phyloP scores from a whole-genome alignment of 2,113 vertebrate genomes.

The Corydoras maculifer region DNA sequence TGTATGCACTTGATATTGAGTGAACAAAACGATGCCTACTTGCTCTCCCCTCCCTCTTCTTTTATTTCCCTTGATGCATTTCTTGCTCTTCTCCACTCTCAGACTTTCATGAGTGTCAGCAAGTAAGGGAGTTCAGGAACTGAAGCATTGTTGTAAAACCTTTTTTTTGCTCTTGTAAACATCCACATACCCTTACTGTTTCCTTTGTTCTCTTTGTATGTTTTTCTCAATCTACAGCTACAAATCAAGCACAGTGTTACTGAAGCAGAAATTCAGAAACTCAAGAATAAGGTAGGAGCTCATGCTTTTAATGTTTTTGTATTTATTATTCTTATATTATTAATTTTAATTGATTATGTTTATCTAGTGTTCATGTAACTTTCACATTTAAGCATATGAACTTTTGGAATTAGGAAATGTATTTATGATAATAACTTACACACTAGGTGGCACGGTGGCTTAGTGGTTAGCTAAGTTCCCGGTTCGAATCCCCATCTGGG shows the following conservation, averaged over 20 bases:
- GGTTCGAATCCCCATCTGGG: too few relatives aligned
- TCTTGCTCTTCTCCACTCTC: conserved; percentile 26
- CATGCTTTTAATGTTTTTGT: neutral
- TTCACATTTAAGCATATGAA: too few relatives aligned
- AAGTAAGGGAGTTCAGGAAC: conserved; percentile 4
- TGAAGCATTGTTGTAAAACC: neutral
- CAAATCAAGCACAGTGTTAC: conserved; percentile 99
- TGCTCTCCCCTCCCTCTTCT: conserved; percentile 6
- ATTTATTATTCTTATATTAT: too few relatives aligned
- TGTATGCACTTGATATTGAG: conserved; percentile 28
- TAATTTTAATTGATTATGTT: too few relatives aligned
- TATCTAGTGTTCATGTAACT: too few relatives aligned
- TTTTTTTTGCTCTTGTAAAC: neutral
- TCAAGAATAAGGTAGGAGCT: conserved; percentile 92
- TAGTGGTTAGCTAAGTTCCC: too few relatives aligned
- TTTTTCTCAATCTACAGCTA: conserved; percentile 71
- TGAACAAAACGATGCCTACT: conserved; percentile 29
- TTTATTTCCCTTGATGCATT: conserved; percentile 18
- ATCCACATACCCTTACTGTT: conserved; percentile 8
- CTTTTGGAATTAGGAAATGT: too few relatives aligned
- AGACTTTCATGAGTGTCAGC: conserved; percentile 7
- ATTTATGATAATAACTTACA: too few relatives aligned
- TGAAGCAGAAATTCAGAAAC: conserved; percentile 97
- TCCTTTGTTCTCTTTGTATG: conserved; percentile 10
- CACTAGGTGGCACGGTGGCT: too few relatives aligned